These are phyloP conservation scores for Drosophila erecta DNA, from an alignment of 1,140 invertebrate species.

Conservation along the genomic window DNA sequence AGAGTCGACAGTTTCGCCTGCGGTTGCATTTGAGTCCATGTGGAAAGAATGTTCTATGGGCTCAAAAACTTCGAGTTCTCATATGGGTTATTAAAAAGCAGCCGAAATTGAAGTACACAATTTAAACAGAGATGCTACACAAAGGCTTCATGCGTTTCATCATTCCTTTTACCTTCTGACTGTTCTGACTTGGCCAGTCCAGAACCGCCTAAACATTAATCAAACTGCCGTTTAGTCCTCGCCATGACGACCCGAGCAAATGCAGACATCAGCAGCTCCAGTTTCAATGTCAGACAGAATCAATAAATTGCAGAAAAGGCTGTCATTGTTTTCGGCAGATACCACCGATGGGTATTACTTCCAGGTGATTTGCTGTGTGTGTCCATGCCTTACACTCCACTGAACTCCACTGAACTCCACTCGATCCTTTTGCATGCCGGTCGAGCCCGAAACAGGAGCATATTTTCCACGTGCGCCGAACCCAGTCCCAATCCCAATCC, in stretches of 20 bases:
- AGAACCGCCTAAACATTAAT: conserved; percentile 12
- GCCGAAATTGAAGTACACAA: not conserved
- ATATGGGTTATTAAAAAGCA: not conserved
- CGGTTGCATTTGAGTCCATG: not conserved
- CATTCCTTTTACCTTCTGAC: not conserved
- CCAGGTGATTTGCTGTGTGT: conserved; percentile 77
- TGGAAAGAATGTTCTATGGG: not conserved
- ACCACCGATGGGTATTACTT: conserved; percentile 67
- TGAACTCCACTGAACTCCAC: conserved; percentile 53
- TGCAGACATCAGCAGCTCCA: conserved; percentile 46
- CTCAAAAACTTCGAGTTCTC: not conserved
- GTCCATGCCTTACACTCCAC: conserved; percentile 73
- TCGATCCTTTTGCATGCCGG: conserved; percentile 36
- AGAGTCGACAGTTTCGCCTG: conserved; percentile 6
- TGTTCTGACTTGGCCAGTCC: not conserved
- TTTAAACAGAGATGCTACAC: not conserved
- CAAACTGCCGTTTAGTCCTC: not conserved
- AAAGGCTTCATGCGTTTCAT: no score
- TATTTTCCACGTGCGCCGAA: conserved; percentile 52
- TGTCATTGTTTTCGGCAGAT: conserved; percentile 44
- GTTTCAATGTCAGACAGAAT: conserved; percentile 80
- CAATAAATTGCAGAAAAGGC: conserved; percentile 67
- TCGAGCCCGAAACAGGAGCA: conserved; percentile 28
- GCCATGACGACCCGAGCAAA: conserved; percentile 12
- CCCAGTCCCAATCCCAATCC: not conserved